Evolutionary conservation across 2,797 vertebrate genomes (phyloP), one percentile per base, ranked within the genome.

Genomic region (Meriones psammophilus): DNA sequence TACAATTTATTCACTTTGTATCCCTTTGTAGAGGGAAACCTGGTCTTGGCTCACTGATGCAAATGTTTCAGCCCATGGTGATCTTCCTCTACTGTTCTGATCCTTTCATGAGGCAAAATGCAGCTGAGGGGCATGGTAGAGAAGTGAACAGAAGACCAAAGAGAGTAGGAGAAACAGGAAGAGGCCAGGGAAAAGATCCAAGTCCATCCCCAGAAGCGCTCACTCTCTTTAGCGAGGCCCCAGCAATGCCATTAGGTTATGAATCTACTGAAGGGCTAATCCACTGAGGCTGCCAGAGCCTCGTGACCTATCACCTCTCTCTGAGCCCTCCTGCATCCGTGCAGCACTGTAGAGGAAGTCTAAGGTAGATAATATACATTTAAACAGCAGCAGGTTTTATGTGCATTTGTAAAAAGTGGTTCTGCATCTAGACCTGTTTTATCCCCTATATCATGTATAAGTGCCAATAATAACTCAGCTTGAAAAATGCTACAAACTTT

Each of bases 401-500:
- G 22, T 77, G 20, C 46, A 58, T 62, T n/a, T 74, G 36, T 74
- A 62, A 73, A 91, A 96, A 78, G 68, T 77, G 8, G 88, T 80
- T 68, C 5, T 66, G 50, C 8, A 20, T 89, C 46, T 81, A 50
- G 78, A 74, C 15, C 18, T 12, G 60, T n/a, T 60, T 60, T 62
- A 2, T 85, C 8, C 56, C 30, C 28, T 64, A 46, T 89, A 73
- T 76, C 50, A 68, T 1, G 46, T 3, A 42, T 15, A 28, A 89
- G 60, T 68, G 69, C 9, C 84, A 62, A 79, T 30, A 15, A 28
- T 69, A 76, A 58, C 30, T 88, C 81, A 64, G 17, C 56, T 36
- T 94, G 76, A 95, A 93, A 92, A 87, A 73, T 64, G 39, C 26
- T 85, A 5, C 10, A 84, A 26, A 80, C 42, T 69, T 39, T 46